Base-by-base conservation (phyloP, 2,113 vertebrate genomes). In the Himantopus leucocephalus region DNA sequence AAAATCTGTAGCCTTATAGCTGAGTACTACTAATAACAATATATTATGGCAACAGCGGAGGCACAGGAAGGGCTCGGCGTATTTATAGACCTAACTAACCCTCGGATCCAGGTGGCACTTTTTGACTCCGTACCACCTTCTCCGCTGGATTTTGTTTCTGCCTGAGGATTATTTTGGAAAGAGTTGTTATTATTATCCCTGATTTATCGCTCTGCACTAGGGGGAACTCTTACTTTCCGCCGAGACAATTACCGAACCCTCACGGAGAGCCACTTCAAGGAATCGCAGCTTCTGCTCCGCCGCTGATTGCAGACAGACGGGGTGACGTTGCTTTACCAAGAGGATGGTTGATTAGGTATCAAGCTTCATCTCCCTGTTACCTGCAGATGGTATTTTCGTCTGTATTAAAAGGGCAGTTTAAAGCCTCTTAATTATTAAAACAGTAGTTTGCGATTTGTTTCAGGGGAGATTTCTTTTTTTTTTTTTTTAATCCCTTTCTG, bases 121-220 rank as follows among this genome's bases (percentile, higher is more conserved):
- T 98, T 97, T 97, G 97, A 94, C 97, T 97, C 96, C 2, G 17
- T 24, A 90, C 96, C 95, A 96, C 97, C 97, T 97, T 96, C 98
- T 96, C 96, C 3, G 6, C 94, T 98, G 97, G 97, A 92, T 98
- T 97, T 97, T 90, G 74, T 94, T 97, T 95, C 98, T 97, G 96
- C 97, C 93, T 72, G 92, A 97, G 97, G 98, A 98, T 98, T 98
- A 97, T 98, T 98, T 98, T 96, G 97, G 97, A 97, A 97, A 96
- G 96, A 97, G 96, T 97, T 98, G 96, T 97, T 98, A 97, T 98
- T 98, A 98, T 98, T 97, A 98, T 97, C 97, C 35, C 5, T 97
- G 98, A 97, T 98, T 97, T 98, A 97, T 97, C 90, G 72, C 24
- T 79, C 96, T 95, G 97, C 97, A 95, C 96, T 96, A 94, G 95